These are phyloP conservation scores for Sorex fumeus DNA, from an alignment of 2,113 vertebrate species.

Conservation along the genomic window DNA sequence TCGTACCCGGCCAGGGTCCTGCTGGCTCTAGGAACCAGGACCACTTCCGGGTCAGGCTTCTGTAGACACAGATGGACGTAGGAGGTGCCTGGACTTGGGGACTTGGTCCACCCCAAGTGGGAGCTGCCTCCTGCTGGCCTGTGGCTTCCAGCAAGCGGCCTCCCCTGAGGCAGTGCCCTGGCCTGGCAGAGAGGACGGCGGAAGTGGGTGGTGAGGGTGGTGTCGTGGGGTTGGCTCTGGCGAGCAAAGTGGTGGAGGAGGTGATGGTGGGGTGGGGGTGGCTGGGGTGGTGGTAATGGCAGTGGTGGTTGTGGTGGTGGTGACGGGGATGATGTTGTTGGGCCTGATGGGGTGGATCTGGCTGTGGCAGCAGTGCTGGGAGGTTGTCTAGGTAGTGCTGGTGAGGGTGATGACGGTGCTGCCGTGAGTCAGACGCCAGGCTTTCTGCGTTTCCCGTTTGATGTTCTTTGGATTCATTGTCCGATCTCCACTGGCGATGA, in stretches of 20 bases:
- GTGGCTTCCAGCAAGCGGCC: neutral
- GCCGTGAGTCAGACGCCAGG: neutral
- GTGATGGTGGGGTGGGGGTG: too few species aligned
- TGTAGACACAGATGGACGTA: neutral
- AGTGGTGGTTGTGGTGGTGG: neutral
- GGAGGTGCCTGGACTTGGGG: neutral
- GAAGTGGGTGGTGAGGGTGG: neutral
- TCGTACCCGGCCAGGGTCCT: neutral
- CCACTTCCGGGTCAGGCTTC: neutral
- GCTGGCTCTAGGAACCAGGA: neutral
- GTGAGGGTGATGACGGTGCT: neutral
- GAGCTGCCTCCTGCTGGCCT: neutral
- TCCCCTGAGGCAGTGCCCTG: neutral
- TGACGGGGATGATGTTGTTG: too few species aligned
- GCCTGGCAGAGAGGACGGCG: neutral
- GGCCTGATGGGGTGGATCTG: too few species aligned
- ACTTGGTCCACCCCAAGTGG: neutral
- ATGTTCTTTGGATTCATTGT: neutral
- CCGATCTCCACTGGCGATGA: neutral
- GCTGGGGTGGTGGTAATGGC: neutral
- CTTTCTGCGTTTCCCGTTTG: neutral
- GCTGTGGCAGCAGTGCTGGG: too few species aligned
- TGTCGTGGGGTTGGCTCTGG: neutral
- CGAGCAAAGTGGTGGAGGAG: too few species aligned
- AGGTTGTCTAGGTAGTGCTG: too few species aligned